phyloP scores from a whole-genome alignment of 2,888 invertebrate species.

The Drosophila aldrichi region DNA sequence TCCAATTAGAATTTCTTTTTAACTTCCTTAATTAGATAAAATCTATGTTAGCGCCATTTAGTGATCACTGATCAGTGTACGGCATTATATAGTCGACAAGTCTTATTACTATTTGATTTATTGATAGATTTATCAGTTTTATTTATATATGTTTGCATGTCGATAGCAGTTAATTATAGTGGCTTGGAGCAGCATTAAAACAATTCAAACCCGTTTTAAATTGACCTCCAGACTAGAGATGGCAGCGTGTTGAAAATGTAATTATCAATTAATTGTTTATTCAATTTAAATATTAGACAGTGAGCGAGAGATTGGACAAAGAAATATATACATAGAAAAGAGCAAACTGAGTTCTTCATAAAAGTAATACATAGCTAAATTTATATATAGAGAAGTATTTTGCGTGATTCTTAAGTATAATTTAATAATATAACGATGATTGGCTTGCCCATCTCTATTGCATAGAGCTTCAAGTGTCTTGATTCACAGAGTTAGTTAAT shows the following conservation, averaged over 20 bases:
- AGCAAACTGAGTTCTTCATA: not conserved
- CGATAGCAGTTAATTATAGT: slow-evolving; percentile 48
- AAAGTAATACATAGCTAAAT: not conserved
- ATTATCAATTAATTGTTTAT: slow-evolving; percentile 5
- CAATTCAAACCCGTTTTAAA: slow-evolving; percentile 60
- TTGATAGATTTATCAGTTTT: slow-evolving; percentile 7
- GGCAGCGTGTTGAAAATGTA: slow-evolving; percentile 15
- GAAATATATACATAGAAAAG: not conserved
- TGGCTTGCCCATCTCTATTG: slow-evolving; percentile 43
- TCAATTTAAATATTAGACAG: not conserved
- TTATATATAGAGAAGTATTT: not conserved
- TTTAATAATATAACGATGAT: not conserved
- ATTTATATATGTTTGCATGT: slow-evolving; percentile 16
- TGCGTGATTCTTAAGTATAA: not conserved
- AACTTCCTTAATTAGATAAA: not conserved
- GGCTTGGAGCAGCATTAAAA: slow-evolving; percentile 33
- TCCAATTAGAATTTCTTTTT: not conserved
- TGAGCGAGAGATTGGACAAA: not conserved
- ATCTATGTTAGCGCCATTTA: not conserved
- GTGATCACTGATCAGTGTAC: not conserved
- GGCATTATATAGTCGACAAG: slow-evolving; percentile 3
- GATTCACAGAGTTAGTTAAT: slow-evolving; percentile 12
- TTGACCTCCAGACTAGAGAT: slow-evolving; percentile 56
- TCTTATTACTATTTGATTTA: slow-evolving; percentile 6
- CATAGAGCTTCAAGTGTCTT: slow-evolving; percentile 19